Percentiles rank a stretch among this genome's conserved stretches.
phyloP scores from a whole-genome alignment of 2,888 invertebrate species.

The Phytoseiulus persimilis region DNA sequence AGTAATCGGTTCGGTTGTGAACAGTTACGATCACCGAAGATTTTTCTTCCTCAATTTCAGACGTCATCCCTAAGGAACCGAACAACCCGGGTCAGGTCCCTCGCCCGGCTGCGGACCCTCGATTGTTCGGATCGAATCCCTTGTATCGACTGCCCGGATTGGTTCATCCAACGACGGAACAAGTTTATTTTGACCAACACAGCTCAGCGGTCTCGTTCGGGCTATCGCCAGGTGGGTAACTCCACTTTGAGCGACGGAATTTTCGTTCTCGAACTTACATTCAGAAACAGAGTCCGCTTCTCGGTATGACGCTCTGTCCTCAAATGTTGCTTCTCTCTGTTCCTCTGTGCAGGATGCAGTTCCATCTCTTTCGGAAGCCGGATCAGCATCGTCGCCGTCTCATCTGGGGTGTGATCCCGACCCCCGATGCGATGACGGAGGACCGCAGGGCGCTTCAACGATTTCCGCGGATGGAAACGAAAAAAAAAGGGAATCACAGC shows the following conservation, averaged over 20 bases:
- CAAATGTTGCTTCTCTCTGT: too few species aligned
- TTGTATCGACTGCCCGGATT: background rate
- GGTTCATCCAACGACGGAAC: background rate
- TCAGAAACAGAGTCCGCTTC: too few species aligned
- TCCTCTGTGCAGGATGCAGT: background rate
- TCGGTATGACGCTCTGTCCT: too few species aligned
- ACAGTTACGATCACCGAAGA: background rate
- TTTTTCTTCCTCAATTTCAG: background rate
- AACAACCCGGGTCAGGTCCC: background rate
- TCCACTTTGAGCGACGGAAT: too few species aligned
- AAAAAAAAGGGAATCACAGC: background rate
- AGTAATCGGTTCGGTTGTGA: too few species aligned
- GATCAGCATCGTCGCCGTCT: background rate
- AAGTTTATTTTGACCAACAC: background rate
- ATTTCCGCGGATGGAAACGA: background rate
- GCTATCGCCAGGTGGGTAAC: background rate
- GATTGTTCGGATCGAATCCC: background rate
- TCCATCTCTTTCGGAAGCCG: background rate
- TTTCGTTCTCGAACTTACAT: too few species aligned
- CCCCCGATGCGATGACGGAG: background rate
- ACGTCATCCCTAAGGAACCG: background rate
- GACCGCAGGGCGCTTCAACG: background rate
- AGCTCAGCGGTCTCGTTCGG: background rate
- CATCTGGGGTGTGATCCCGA: background rate
- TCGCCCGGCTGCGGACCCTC: background rate